Percentiles rank a stretch among this genome's conserved stretches.
Evolutionary conservation across 2,797 vertebrate species (phyloP).

Genomic region (Acipenser transmontanus): DNA sequence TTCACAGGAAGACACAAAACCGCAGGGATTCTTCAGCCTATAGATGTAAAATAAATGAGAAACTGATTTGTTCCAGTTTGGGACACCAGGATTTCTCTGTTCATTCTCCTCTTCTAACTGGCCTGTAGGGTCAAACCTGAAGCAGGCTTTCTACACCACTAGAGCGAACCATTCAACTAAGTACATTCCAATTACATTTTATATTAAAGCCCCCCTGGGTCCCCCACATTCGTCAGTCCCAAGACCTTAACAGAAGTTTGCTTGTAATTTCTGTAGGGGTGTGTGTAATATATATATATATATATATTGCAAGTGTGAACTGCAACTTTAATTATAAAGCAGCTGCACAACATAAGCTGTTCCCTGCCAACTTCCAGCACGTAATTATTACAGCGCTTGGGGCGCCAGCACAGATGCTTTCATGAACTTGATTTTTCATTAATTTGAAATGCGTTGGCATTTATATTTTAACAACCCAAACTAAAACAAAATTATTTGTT

Average conservation of each 20-base stretch:
- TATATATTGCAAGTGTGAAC: constrained; percentile 2
- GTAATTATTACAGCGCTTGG: constrained; percentile 14
- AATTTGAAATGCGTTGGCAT: constrained; percentile 7
- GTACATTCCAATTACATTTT: no score
- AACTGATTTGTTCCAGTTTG: no score
- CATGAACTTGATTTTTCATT: neutral
- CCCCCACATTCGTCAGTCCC: neutral
- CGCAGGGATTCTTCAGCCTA: no score
- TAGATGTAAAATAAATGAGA: no score
- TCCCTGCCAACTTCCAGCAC: constrained; percentile 9
- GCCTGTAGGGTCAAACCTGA: no score
- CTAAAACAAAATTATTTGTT: constrained; percentile 15
- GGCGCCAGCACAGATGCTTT: neutral
- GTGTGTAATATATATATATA: constrained; percentile 6
- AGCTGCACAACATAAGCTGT: neutral
- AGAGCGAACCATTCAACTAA: no score
- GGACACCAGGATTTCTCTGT: no score
- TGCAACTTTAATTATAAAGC: constrained; percentile 14
- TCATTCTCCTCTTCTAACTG: no score
- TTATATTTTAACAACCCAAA: constrained; percentile 13
- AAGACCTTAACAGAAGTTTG: constrained; percentile 10
- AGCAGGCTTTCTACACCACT: no score
- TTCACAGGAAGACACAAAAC: no score
- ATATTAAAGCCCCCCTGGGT: neutral
- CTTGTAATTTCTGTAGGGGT: neutral